Evolutionary conservation across 2,113 vertebrate species (phyloP), one percentile per base, ranked within the genome.

Genomic region (Cyprinus carpio): DNA sequence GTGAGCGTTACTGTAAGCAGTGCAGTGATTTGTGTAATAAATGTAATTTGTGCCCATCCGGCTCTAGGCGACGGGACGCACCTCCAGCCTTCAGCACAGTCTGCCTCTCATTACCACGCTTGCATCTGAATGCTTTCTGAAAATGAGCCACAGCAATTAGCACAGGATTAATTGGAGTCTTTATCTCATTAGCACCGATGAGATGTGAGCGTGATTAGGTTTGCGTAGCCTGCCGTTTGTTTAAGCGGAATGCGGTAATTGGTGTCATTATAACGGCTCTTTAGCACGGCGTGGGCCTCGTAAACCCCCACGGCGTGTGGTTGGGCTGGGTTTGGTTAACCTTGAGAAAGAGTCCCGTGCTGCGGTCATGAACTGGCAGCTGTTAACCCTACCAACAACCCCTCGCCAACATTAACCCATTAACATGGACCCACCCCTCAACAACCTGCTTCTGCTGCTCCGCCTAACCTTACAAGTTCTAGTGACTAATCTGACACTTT

Each of bases 81-180:
- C 95, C 95, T 95, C 74, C 54, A 74, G 81, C 37, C 60, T 65
- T 89, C 95, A 93, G 95, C 93, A 94, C 95, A 96, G 96, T 96
- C 83, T 96, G 95, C 92, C 95, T 95, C 94, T 96, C 95, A 96
- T 97, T 97, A 96, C 96, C 95, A 96, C 96, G 96, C 96, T 95
- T 96, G 97, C 97, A 96, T 97, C 97, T 97, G 95, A 95, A 96
- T 97, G 96, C 97, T 96, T 92, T 96, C 95, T 93, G 95, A 95
- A 97, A 97, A 97, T 93, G 95, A 94, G 95, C 96, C 96, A 93
- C 95, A 94, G 96, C 97, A 98, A 98, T 99, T 98, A 99, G 97
- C 96, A 95, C 96, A 96, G 97, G 97, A 99, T 99, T 99, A 99
- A 99, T 98, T 98, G 96, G 96, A 96, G 97, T 97, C 97, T 99